Evolutionary conservation across 2,113 vertebrate species (phyloP), one percentile per base, ranked within the genome.

Genomic region (Forbesichthys papilliferus): DNA sequence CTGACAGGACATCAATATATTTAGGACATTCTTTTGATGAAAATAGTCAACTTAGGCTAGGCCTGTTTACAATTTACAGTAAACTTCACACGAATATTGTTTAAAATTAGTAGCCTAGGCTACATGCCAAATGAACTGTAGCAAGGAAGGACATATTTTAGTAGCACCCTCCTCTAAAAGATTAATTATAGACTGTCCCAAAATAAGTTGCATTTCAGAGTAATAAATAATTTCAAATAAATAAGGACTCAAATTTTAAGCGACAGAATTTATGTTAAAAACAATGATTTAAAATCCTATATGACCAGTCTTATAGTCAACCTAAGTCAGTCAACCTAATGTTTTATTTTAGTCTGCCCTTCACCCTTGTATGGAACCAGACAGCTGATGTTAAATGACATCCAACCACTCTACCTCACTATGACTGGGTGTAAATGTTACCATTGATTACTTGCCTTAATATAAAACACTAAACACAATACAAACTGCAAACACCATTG

Each of bases 181-280:
- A 42, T 42, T 7, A 5, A 42, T 5, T 42, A 42, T 20, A 16
- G 57, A 65, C 60, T 67, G 66, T 77, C 57, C 64, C 52, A 61
- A 74, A 84, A 76, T 64, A 79, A 66, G 64, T 68, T 56, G 55
- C 33, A 84, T 80, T 81, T 73, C 58, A 69, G 78, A 75, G 81
- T 75, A 14, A 27, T 42, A 52, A 52, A 52, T 12, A 0, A 61
- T 42, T 42, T 20, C 20, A 56, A 3, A 0, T 72, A 70, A 72
- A 58, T 54, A 16, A 4, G 52, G 52, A 52, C 46, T 75, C 66
- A 48, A 48, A 59, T 69, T 76, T 60, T 54, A 70, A 3, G 27
- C 16, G 16, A 69, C 66, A 79, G 71, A 69, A 59, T 33, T 72
- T 61, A 66, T 61, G 16, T 48, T 48, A 54, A 73, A 52, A 59